phyloP scores from a whole-genome alignment of 2,113 vertebrate genomes.

The Cisticola juncidis region DNA sequence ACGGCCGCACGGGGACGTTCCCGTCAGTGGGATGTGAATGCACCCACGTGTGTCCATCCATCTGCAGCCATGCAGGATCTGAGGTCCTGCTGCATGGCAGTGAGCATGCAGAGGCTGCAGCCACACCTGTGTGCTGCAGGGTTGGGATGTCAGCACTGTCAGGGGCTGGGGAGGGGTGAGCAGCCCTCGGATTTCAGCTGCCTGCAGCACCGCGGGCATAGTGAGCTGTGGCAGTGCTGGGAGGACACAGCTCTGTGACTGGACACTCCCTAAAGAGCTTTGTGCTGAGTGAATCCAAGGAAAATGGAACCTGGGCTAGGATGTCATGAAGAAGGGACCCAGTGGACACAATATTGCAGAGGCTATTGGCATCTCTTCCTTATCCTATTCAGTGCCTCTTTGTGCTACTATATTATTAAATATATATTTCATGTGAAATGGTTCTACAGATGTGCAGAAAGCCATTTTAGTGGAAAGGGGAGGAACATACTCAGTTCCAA shows the following conservation, averaged over 20 bases:
- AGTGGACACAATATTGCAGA: not conserved
- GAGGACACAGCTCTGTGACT: not conserved
- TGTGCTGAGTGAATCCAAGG: not conserved
- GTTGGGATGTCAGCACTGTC: not conserved
- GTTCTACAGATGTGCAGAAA: not conserved
- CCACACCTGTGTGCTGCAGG: not conserved
- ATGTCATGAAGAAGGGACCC: not conserved
- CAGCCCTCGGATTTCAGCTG: not conserved
- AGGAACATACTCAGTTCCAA: not conserved
- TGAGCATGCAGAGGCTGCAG: not conserved
- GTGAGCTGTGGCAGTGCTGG: rapidly evolving
- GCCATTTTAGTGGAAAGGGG: not conserved
- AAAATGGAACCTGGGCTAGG: not conserved
- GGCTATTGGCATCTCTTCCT: not conserved
- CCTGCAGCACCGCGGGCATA: not conserved
- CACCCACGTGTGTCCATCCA: constrained; percentile 56
- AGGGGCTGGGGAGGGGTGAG: not conserved
- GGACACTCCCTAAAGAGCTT: not conserved
- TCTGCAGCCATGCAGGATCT: constrained; percentile 45
- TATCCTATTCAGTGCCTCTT: not conserved
- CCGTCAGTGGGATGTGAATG: not conserved
- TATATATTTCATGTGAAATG: not conserved
- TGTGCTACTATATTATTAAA: not conserved
- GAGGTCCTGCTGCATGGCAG: not conserved
- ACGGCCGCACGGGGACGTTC: not conserved